Conservation (phyloP, 1,140 invertebrate species). For the Drosophila tani region DNA sequence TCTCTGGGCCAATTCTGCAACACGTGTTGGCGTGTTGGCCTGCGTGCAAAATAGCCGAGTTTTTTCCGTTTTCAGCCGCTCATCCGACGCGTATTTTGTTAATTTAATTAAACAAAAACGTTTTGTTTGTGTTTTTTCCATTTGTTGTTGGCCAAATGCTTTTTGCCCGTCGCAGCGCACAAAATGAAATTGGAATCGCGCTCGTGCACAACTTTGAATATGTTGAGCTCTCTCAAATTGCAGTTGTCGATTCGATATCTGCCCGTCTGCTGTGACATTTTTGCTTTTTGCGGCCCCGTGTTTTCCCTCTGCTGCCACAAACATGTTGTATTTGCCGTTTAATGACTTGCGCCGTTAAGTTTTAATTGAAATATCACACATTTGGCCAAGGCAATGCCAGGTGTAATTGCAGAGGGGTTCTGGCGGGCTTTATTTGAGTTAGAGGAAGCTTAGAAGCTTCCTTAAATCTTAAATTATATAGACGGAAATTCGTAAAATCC, state of each 20-base stretch:
- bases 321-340: constrained; percentile 66
- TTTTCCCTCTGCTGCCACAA: constrained; percentile 16
- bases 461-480: not conserved
- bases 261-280: constrained; percentile 51
- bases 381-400: constrained; percentile 47
- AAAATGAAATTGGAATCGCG: constrained; percentile 72
- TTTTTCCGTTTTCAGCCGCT: constrained; percentile 47
- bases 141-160: constrained; percentile 33
- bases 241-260: constrained; percentile 42
- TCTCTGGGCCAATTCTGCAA: constrained; percentile 41
- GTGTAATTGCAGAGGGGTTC: constrained; percentile 24
- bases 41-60: constrained; percentile 74
- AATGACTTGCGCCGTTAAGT: constrained; percentile 75
- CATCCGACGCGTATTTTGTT: constrained; percentile 77
- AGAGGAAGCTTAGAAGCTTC: too few species aligned
- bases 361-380: constrained; percentile 83
- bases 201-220: constrained; percentile 75
- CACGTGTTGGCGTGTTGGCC: constrained; percentile 65
- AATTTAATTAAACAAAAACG: constrained; percentile 83
- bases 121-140: constrained; percentile 78
- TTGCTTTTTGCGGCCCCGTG: constrained; percentile 34
- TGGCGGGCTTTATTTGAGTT: constrained; percentile 4
- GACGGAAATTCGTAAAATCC: not conserved
- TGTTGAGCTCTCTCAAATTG: constrained; percentile 58
- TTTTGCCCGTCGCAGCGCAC: constrained; percentile 27